Percentiles rank a stretch among this genome's conserved stretches.
phyloP scores from a whole-genome alignment of 2,888 invertebrate genomes.

The Drosophila rubida region DNA sequence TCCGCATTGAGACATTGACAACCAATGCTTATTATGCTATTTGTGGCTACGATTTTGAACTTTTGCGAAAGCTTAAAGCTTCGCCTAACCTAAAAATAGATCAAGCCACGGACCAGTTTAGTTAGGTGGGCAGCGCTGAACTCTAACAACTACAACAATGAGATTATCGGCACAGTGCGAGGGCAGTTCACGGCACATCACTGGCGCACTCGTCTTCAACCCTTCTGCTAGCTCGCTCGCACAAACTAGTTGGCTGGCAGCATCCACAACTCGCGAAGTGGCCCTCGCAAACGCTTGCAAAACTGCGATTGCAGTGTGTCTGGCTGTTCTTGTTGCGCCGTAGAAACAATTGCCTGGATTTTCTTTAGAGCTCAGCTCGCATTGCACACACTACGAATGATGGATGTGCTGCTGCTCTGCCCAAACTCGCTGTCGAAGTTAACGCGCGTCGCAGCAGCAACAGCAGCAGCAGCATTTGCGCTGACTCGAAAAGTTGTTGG shows the following conservation, averaged over 20 bases:
- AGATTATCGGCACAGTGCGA: constrained; percentile 42
- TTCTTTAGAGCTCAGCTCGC: constrained; percentile 42
- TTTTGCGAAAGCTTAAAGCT: constrained; percentile 49
- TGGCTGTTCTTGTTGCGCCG: constrained; percentile 33
- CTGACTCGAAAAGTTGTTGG: constrained; percentile 70
- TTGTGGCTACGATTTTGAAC: constrained; percentile 45
- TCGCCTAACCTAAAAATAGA: constrained; percentile 68
- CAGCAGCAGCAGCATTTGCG: constrained; percentile 42
- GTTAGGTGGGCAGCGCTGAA: constrained; percentile 48
- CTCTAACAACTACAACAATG: constrained; percentile 44
- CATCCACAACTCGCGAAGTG: not conserved
- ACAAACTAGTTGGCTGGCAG: too few species aligned
- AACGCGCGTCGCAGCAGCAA: constrained; percentile 9
- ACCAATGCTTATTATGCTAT: constrained; percentile 22
- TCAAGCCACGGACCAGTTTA: constrained; percentile 69
- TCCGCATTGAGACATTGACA: constrained; percentile 41
- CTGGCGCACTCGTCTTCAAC: too few species aligned
- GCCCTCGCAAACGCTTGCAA: constrained; percentile 42
- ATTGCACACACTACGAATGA: constrained; percentile 65
- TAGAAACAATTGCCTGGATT: constrained; percentile 54
- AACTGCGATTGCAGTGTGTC: constrained; percentile 36
- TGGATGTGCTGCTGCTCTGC: constrained; percentile 61
- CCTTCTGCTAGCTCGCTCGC: too few species aligned
- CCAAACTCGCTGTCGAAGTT: constrained; percentile 6
- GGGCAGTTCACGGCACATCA: too few species aligned